Evolutionary conservation across 2,888 invertebrate species (phyloP), one percentile per base, ranked within the genome.

Genomic region (Drosophila limbata): DNA sequence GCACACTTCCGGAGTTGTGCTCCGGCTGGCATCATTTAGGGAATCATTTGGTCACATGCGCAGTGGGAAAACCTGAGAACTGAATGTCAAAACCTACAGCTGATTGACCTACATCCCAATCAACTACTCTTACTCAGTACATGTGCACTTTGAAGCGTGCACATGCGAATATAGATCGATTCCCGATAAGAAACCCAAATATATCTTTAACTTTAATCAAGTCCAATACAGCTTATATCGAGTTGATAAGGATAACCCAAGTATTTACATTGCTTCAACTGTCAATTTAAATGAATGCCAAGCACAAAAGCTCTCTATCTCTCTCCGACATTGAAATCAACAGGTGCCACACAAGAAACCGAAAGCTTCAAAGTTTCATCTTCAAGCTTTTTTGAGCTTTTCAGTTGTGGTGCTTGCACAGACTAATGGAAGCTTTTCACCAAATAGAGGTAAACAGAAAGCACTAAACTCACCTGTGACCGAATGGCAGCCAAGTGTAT

Each of bases 401-500:
- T 13, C n/a, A 15, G 11, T 9, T 5, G 5, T 9, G 53, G 61
- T 71, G 31, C 8, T 3, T 53, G 69, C n/a, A 50, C 15, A 4
- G 0, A 13, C 66, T 70, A 52, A 35, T 1, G 0, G 0, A 39
- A 47, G 70, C 73, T 79, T 84, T 73, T 52, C 63, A 65, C 42
- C 69, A 51, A 48, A 40, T 3, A 33, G 9, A n/a, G 1, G 31
- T 9, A 17, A 21, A 2, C 5, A 8, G 1, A 11, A 4, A 42
- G 19, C 19, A 2, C 3, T 0, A n/a, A 50, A 93, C 94, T 94
- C 94, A 98, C 98, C 96, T 98, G 98, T 66, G 98, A 96, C 93
- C 96, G 95, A 62, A 98, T 95, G 66, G 98, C 97, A 59, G 97
- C 96, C 73, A 98, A 94, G 93, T 98, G 98, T 74, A 98, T 94